Conservation (phyloP, 1,140 invertebrate species). For the Listronotus bonariensis region DNA sequence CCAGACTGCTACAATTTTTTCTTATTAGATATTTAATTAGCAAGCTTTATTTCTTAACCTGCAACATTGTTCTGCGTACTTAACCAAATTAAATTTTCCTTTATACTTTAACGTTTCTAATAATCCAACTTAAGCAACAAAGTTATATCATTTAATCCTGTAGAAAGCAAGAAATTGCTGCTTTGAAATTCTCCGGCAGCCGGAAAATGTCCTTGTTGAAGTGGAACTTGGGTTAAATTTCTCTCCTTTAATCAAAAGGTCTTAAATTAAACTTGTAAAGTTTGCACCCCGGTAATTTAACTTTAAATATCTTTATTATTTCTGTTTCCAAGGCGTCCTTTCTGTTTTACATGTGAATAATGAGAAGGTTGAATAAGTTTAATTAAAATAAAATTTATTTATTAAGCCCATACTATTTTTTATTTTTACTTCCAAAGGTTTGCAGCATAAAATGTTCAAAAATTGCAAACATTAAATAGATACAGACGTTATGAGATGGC, state of each 20-base stretch:
- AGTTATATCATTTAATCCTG: constrained; percentile 17
- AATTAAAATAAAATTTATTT: not conserved
- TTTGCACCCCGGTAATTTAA: constrained; percentile 7
- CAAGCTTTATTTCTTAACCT: not conserved
- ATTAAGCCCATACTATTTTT: too few relatives aligned
- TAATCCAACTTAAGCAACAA: constrained; percentile 16
- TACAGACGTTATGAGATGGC: too few relatives aligned
- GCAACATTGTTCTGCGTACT: not conserved
- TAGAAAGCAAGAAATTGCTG: constrained; percentile 2
- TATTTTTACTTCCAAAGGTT: too few relatives aligned
- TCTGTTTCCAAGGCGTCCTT: not conserved
- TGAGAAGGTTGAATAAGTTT: too few relatives aligned
- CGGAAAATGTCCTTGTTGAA: constrained; percentile 22
- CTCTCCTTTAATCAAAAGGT: constrained; percentile 18
- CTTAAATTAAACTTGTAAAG: constrained; percentile 22
- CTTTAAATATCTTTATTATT: constrained; percentile 11
- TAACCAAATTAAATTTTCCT: constrained; percentile 4
- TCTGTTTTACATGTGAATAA: too few relatives aligned
- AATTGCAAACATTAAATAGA: too few relatives aligned
- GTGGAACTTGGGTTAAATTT: not conserved
- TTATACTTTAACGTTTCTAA: constrained; percentile 6
- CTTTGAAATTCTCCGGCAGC: constrained; percentile 32
- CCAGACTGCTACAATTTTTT: too few relatives aligned
- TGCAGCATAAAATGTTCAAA: too few relatives aligned
- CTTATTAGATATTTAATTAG: not conserved